Evolutionary conservation across 1,140 invertebrate species (phyloP).

Genomic region (Drosophila littoralis): DNA sequence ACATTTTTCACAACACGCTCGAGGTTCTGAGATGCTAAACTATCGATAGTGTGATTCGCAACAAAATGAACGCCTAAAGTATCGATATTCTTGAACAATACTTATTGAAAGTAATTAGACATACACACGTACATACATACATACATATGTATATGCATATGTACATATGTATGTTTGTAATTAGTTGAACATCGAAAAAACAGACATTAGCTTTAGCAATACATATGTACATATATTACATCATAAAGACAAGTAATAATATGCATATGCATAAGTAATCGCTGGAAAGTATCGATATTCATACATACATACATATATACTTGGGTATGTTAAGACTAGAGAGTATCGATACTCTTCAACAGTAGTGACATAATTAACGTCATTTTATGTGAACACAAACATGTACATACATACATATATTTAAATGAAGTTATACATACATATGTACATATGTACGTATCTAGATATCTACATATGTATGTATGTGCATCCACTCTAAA

Average conservation of each 20-base stretch:
- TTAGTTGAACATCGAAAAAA: too few relatives aligned
- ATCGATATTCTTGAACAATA: not conserved
- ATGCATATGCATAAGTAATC: too few relatives aligned
- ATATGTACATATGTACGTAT: not conserved
- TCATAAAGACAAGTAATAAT: too few relatives aligned
- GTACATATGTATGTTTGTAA: not conserved
- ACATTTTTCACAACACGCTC: conserved; percentile 2
- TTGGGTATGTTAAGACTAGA: too few relatives aligned
- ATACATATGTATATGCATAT: not conserved
- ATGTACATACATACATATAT: not conserved
- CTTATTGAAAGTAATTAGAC: not conserved
- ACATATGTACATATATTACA: too few relatives aligned
- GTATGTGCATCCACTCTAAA: conserved; percentile 1
- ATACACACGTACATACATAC: not conserved
- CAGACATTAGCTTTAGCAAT: too few relatives aligned
- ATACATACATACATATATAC: too few relatives aligned
- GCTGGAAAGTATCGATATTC: too few relatives aligned
- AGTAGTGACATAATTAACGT: not conserved
- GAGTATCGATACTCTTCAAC: not conserved
- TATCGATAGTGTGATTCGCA: conserved; percentile 3
- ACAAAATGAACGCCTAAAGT: too few relatives aligned
- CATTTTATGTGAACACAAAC: not conserved
- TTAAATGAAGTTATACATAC: not conserved
- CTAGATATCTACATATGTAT: not conserved
- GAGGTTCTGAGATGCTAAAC: not conserved